These are phyloP conservation scores for Mastigias papua DNA, from an alignment of 30 jellyfish, hydroid and myxozoan species.

Conservation along the genomic window DNA sequence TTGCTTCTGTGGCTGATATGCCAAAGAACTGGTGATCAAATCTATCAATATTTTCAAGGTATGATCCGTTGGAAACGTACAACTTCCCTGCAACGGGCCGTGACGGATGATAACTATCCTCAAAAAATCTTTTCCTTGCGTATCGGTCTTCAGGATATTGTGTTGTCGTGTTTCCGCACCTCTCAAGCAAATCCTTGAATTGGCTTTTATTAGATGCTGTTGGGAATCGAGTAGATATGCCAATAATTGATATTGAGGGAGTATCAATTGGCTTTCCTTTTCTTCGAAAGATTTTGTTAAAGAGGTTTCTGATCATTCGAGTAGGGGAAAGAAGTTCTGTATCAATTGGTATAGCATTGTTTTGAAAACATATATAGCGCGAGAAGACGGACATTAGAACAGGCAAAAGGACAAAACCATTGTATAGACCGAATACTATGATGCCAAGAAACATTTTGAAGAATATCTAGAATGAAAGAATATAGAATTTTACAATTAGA, in stretches of 20 bases:
- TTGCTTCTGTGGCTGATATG: conserved; percentile 76
- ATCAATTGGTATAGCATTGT: not conserved
- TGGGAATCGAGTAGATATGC: conserved; percentile 71
- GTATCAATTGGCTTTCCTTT: not conserved
- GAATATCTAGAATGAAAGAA: conserved; percentile 34
- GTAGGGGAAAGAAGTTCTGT: not conserved
- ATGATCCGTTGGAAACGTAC: conserved; percentile 70
- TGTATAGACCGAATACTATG: conserved; percentile 66
- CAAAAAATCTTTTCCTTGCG: conserved; percentile 55
- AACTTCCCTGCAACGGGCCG: conserved; percentile 65
- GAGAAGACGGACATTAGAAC: conserved; percentile 54
- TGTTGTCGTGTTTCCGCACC: conserved; percentile 44
- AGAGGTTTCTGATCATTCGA: not conserved
- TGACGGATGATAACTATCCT: conserved; percentile 57
- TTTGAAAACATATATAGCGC: not conserved
- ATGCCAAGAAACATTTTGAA: conserved; percentile 85
- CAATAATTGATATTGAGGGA: conserved; percentile 37
- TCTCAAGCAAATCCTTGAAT: conserved; percentile 39
- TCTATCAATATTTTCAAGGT: conserved; percentile 56
- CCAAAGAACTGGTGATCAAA: conserved; percentile 74
- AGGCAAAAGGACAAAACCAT: conserved; percentile 71
- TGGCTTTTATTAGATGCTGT: conserved; percentile 55
- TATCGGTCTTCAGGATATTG: conserved; percentile 66
- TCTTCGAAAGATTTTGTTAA: not conserved
- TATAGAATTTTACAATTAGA: no score